Evolutionary conservation across 1,140 invertebrate genomes (phyloP), one percentile per base, ranked within the genome.

Genomic region (Popillia japonica): DNA sequence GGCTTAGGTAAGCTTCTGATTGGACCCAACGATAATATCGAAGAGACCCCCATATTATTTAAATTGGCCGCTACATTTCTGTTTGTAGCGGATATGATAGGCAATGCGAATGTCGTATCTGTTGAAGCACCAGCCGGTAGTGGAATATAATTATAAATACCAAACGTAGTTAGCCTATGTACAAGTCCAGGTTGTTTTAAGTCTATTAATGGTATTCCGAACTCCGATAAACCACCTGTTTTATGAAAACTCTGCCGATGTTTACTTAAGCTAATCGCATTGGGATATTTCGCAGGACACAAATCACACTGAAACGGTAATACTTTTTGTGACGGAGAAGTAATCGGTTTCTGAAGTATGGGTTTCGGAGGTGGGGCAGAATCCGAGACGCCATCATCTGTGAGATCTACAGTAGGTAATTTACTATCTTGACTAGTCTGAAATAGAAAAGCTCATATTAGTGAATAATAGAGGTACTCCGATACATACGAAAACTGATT

Each of bases 91-190:
- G 91, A 92, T 72, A 94, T 89, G n/a, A 94, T 91, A 0, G 93
- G 93, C 64, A 94, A 87, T 14, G 91, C 92, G 79, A 92, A 94
- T 55, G 90, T 90, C 9, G 92, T 92, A 55, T 90, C 90, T 0
- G 89, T 77, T 90, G 89, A 77, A 90, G 90, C 10, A 92, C 84
- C 83, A 55, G 48, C 48, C 92, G 91, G 92, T 72, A 94, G 85
- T 2, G 93, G 92, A 80, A 95, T 92, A 84, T 92, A 94, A 86
- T 91, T 92, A 79, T 91, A 90, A 79, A 95, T 93, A 64, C 94
- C 94, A 77, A 94, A 86, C 84, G 85, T 90, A 76, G 88, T 88
- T 20, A 95, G 86, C 72, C 92, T 89, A 79, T 90, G 90, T 11
- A 93, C 83, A 42, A 91, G 89, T 6, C 90, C 89, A 2, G 91